Percentiles rank a stretch among this genome's conserved stretches.
phyloP scores from a whole-genome alignment of 2,888 invertebrate genomes.

The Drosophila meridiana region DNA sequence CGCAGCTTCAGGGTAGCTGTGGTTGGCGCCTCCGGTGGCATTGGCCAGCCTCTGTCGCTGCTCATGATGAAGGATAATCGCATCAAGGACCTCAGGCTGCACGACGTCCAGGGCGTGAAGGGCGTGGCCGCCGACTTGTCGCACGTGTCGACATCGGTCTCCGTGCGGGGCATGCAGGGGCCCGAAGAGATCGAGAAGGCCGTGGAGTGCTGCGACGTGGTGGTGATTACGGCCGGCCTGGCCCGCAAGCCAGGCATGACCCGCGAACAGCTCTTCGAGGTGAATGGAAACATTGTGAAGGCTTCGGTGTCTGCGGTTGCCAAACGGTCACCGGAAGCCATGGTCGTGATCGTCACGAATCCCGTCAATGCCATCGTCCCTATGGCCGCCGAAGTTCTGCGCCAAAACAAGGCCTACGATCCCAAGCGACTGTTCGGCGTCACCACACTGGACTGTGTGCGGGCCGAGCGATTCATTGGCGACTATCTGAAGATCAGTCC shows the following conservation, averaged over 20 bases:
- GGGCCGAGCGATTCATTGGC: constrained; percentile 95
- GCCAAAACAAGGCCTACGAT: constrained; percentile 90
- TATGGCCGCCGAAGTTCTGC: constrained; percentile 95
- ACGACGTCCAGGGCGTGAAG: constrained; percentile 95
- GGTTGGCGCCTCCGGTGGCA: constrained; percentile 97
- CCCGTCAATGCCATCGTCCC: constrained; percentile 99
- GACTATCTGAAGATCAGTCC: constrained; percentile 94
- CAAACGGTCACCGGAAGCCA: constrained; percentile 93
- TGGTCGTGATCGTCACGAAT: constrained; percentile 97
- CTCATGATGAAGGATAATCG: constrained; percentile 94
- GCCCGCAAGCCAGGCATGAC: constrained; percentile 99
- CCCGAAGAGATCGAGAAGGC: constrained; percentile 90
- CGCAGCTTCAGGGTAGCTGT: constrained; percentile 87
- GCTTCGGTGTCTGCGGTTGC: constrained; percentile 92
- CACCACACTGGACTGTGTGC: constrained; percentile 96
- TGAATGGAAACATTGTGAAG: constrained; percentile 96
- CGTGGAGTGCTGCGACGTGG: constrained; percentile 91
- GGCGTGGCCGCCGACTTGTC: constrained; percentile 98
- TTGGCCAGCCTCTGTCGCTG: constrained; percentile 97
- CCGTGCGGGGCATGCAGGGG: constrained; percentile 88
- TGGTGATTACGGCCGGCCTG: constrained; percentile 97
- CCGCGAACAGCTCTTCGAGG: constrained; percentile 97
- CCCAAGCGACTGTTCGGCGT: constrained; percentile 96
- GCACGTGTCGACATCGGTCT: constrained; percentile 94
- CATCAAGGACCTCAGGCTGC: constrained; percentile 92